Evolutionary conservation across 1,140 invertebrate species (phyloP), one percentile per base, ranked within the genome.

Genomic region (Trialeurodes vaporariorum): DNA sequence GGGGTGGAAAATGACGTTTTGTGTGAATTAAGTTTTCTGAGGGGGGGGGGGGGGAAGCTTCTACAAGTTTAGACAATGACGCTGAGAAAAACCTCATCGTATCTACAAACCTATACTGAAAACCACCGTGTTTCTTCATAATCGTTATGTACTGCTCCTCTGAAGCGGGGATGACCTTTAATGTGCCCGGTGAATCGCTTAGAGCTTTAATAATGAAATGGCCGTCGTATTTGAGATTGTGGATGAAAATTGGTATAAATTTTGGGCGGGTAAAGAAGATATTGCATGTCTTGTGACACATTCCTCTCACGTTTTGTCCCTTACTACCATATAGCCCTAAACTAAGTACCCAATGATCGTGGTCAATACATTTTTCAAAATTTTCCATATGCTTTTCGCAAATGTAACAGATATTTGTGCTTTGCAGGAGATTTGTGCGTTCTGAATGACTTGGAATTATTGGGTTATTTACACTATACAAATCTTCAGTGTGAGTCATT

Each of bases 21-120:
- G 63, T 58, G 13, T 63, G n/a, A 0, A 23, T 1, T 2, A 61
- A 27, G 13, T 49, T 13, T 26, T 26, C 23, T n/a, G n/a, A n/a
- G n/a, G n/a, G n/a, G 21, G 24, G 2, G n/a, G 40, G 2, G 2
- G 71, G 40, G 59, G n/a, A n/a, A 13, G 13, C n/a, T n/a, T n/a
- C 49, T 25, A 70, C 60, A 58, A 71, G 67, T 66, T 71, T 69
- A 27, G 66, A 49, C 17, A 71, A 40, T 60, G 68, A 68, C 2
- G 64, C 65, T 21, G 69, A 0, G 66, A 73, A 67, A 61, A 74
- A 75, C 21, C 69, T 24, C 60, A 65, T 72, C 1, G 70, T 70
- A 61, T 74, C 71, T 1, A 71, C 65, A 26, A 74, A 74, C 24
- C 71, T 22, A 2, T 70, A 65, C 22, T 64, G 1, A 25, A 72